Conservation (phyloP, 2,888 invertebrate genomes). For the Acholoe squamosa region DNA sequence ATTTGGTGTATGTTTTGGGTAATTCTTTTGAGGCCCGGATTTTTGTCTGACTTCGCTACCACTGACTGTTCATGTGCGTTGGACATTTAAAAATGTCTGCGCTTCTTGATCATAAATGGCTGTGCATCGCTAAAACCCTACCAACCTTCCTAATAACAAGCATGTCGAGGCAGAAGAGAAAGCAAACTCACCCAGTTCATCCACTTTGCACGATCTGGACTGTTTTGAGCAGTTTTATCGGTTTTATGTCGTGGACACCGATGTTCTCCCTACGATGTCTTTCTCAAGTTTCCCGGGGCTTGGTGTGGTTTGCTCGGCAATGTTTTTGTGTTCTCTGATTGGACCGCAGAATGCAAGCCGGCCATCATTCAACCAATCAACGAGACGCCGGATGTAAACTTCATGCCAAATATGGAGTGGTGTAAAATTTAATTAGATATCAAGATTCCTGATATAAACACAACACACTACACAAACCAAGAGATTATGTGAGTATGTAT, state of each 20-base stretch:
- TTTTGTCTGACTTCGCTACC: no score
- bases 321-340: conserved; percentile 21
- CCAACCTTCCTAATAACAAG: no score
- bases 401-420: conserved; percentile 20
- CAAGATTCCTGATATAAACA: no score
- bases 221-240: neutral
- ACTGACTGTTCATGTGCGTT: neutral
- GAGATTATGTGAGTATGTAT: no score
- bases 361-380: neutral
- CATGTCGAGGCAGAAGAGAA: no score
- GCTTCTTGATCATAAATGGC: neutral
- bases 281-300: conserved; percentile 46
- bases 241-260: neutral
- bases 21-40: no score
- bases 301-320: neutral
- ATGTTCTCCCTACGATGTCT: neutral
- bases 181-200: neutral
- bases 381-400: neutral
- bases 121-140: no score
- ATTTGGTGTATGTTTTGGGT: no score
- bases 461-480: no score
- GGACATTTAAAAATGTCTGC: conserved; percentile 50
- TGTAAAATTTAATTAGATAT: neutral
- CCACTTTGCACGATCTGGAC: neutral
- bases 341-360: neutral